Base-by-base conservation (phyloP, 2,888 invertebrate genomes). In the Eristalis intricaria region DNA sequence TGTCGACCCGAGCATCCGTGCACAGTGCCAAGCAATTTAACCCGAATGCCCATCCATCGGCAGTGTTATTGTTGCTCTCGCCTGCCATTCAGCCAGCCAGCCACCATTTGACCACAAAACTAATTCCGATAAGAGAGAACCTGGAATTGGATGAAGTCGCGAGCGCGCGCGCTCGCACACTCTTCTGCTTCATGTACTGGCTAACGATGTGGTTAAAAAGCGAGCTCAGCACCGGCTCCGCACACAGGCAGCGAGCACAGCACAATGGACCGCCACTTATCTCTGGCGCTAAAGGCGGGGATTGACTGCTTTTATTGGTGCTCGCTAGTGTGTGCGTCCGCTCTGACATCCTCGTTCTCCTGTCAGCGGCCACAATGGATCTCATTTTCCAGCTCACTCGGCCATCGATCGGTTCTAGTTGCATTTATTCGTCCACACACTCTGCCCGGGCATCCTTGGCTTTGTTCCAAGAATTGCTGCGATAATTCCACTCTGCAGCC, bases 151-250 rank as follows among this genome's bases (percentile, higher is more conserved):
- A 76, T 80, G 71, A 73, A 81, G 76, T 63, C 73, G 79, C 76
- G 82, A 76, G 79, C 29, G 29, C 4, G 29, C 29, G 29, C 4
- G 2, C 29, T 4, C 4, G 32, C 32, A 7, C 32, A 1, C 32
- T 26, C 26, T 26, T 87, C 84, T 76, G 84, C 87, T 79, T 26
- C 79, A 80, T 84, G 84, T 84, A 74, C 73, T 69, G 68, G 70
- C 84, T 87, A 88, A 88, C 88, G 88, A 88, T 84, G 84, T 88
- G 88, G 88, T 81, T 88, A 81, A 88, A 84, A 81, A 29, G 75
- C 79, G 83, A 83, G 79, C 43, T 22, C 58, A 82, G 26, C 15
- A 64, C 61, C 29, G 32, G 56, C 29, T 23, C 61, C 58, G 43
- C 60, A 23, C 23, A n/a, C 50, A n/a, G 29, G 19, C 32, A 4